Conservation (phyloP, 1,140 invertebrate genomes). For the Pseudobourletiella spinata region DNA sequence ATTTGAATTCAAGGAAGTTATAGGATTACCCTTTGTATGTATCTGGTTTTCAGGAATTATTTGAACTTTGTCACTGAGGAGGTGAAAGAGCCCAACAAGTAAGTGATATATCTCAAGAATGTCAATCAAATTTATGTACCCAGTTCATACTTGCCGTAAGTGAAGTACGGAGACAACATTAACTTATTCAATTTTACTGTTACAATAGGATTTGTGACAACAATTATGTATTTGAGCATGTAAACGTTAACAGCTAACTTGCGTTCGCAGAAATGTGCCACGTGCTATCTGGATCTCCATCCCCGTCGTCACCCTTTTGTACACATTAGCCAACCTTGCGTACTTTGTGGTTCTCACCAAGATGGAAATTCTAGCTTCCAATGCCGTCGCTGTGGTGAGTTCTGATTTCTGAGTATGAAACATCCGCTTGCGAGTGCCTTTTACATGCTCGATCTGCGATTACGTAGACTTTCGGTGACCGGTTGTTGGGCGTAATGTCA, state of each 20-base stretch:
- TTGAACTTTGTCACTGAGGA: slow-evolving; percentile 97
- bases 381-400: slow-evolving; percentile 90
- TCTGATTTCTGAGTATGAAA: not conserved
- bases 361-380: slow-evolving; percentile 66
- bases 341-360: slow-evolving; percentile 85
- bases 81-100: slow-evolving; percentile 81
- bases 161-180: no score
- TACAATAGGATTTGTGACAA: no score
- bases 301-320: slow-evolving; percentile 80
- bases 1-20: no score
- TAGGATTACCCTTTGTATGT: no score
- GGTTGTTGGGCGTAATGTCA: slow-evolving; percentile 57
- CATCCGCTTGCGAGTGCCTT: not conserved
- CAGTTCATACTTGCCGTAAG: no score
- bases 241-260: no score
- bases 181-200: no score
- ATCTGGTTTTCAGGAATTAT: slow-evolving; percentile 62
- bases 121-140: no score
- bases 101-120: no score
- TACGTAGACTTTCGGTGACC: slow-evolving; percentile 56
- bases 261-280: slow-evolving; percentile 75
- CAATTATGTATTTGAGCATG: no score
- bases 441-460: not conserved
- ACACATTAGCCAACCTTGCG: slow-evolving; percentile 84
- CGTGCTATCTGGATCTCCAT: slow-evolving; percentile 88